Percentiles rank a stretch among this genome's conserved stretches.
Evolutionary conservation across 2,113 vertebrate genomes (phyloP).

Genomic region (Charina bottae): DNA sequence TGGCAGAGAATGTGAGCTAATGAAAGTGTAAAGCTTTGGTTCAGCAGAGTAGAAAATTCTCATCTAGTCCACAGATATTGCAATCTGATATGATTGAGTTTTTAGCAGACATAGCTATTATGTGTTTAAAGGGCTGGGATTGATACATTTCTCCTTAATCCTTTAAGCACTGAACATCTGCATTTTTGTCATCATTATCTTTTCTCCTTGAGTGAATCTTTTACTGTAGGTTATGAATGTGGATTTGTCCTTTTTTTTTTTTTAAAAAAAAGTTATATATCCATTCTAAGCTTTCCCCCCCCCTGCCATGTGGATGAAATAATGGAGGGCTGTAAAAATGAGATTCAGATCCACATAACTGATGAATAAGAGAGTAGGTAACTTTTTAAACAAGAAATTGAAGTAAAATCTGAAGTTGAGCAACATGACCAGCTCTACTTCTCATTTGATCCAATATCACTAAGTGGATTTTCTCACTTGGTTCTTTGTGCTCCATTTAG

Average conservation of each 20-base stretch:
- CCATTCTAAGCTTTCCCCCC: not conserved
- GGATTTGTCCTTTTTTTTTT: too few relatives aligned
- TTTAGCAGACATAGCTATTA: constrained; percentile 38
- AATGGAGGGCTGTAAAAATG: not conserved
- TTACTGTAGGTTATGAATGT: not conserved
- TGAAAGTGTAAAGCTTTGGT: constrained; percentile 83
- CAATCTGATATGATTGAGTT: constrained; percentile 80
- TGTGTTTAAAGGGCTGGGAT: constrained; percentile 14
- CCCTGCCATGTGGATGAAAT: not conserved
- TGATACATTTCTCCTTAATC: constrained; percentile 21
- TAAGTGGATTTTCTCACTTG: not conserved
- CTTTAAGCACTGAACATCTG: constrained; percentile 8
- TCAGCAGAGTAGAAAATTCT: constrained; percentile 85
- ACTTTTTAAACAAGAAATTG: too few relatives aligned
- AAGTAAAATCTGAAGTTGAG: not conserved
- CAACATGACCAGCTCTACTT: not conserved
- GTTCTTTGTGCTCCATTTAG: not conserved
- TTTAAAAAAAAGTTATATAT: not conserved
- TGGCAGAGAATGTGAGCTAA: constrained; percentile 84
- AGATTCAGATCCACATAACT: not conserved
- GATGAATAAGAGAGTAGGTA: not conserved
- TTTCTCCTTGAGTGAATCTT: not conserved
- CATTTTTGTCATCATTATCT: constrained; percentile 13
- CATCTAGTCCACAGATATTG: constrained; percentile 77
- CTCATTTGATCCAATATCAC: not conserved